Percentiles rank a stretch among this genome's conserved stretches.
phyloP scores from a whole-genome alignment of 2,797 vertebrate genomes.

The Darevskia mixta region DNA sequence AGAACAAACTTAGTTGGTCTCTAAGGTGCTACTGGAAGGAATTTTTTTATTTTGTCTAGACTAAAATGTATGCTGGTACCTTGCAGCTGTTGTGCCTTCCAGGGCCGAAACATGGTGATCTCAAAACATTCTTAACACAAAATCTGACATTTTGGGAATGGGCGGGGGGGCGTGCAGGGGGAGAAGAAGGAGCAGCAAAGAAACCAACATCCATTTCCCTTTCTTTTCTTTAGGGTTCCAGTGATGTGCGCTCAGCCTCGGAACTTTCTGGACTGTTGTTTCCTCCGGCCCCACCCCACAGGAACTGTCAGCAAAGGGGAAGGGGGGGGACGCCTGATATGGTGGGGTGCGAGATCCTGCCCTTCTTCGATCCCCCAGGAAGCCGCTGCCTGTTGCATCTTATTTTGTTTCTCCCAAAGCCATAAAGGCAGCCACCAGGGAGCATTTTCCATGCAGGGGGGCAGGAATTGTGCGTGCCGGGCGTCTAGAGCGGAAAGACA shows the following conservation, averaged over 20 bases:
- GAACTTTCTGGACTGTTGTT: slow-evolving; percentile 27
- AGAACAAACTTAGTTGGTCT: too few relatives aligned
- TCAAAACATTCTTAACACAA: not conserved
- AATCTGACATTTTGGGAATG: not conserved
- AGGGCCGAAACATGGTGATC: not conserved
- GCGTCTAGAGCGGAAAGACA: not conserved
- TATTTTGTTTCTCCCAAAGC: slow-evolving; percentile 12
- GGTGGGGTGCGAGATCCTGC: not conserved
- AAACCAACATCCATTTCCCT: not conserved
- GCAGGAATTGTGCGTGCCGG: not conserved
- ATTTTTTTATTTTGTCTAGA: too few relatives aligned
- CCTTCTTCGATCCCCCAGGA: not conserved
- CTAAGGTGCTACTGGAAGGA: too few relatives aligned
- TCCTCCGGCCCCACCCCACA: slow-evolving; percentile 18
- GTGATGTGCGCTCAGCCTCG: not conserved
- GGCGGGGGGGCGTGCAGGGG: not conserved
- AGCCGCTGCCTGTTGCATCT: slow-evolving; percentile 31
- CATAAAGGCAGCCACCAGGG: slow-evolving; percentile 39
- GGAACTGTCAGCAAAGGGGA: not conserved
- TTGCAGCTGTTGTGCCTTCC: not conserved
- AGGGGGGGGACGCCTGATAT: not conserved
- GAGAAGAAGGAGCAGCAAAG: not conserved
- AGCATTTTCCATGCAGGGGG: slow-evolving; percentile 14
- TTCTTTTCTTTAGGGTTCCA: slow-evolving; percentile 15
- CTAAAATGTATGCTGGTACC: not conserved